Evolutionary conservation across 2,888 invertebrate species (phyloP).

Genomic region (Pherbina coryleti): DNA sequence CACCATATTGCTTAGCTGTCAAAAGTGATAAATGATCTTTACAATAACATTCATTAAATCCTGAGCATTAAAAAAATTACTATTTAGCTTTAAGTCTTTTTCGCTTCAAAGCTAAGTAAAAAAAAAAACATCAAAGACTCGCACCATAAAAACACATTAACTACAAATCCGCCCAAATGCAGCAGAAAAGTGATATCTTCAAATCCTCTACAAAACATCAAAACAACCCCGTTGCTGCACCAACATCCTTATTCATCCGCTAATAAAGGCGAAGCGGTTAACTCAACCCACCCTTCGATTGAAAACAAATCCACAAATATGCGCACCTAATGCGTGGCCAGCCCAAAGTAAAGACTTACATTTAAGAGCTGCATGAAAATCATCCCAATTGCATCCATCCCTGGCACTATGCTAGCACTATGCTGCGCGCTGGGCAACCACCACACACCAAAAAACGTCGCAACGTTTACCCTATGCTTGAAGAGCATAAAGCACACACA

Average conservation of each 20-base stretch:
- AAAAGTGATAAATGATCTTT: slow-evolving; percentile 11
- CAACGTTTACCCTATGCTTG: not conserved
- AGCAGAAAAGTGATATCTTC: slow-evolving; percentile 1
- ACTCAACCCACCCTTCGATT: not conserved
- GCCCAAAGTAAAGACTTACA: too few relatives aligned
- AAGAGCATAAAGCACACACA: not conserved
- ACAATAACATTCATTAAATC: not conserved
- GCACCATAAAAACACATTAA: slow-evolving; percentile 31
- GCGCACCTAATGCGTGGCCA: slow-evolving; percentile 5
- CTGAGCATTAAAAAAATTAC: not conserved
- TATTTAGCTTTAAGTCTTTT: not conserved
- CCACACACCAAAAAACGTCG: not conserved
- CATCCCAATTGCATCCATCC: not conserved
- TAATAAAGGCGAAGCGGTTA: not conserved
- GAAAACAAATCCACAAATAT: not conserved
- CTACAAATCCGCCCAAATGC: slow-evolving; percentile 6
- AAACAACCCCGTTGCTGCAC: not conserved
- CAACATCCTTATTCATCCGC: not conserved
- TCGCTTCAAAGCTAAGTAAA: not conserved
- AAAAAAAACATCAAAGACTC: not conserved
- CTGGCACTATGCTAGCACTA: not conserved
- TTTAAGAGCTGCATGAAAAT: too few relatives aligned
- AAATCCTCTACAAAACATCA: not conserved
- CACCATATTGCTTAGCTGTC: not conserved
- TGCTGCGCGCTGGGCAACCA: not conserved